Evolutionary conservation across 2,888 invertebrate genomes (phyloP), one percentile per base, ranked within the genome.

Genomic region (Salticus scenicus): DNA sequence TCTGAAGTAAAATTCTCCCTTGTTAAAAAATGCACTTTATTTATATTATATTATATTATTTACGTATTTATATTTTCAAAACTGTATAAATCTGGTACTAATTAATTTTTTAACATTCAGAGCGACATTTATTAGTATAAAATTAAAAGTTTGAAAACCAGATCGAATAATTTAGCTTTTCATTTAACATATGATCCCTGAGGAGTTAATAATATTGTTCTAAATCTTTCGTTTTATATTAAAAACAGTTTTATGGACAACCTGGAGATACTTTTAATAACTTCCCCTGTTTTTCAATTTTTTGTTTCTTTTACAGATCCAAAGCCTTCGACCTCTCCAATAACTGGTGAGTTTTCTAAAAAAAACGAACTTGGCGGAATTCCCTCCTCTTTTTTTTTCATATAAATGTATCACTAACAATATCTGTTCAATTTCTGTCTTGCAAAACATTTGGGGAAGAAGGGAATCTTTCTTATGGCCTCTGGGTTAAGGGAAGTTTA

Each of bases 221-320:
- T 24, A 57, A 7, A 14, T 47, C 37, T 57, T 24, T 24, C 57
- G 57, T 57, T 57, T 24, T 57, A 24, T 57, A 57, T 57, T 57
- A 20, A 7, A 47, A 4, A 24, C 57, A 17, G 4, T 10, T 17
- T 17, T 17, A n/a, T 14, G 2, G 47, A 47, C 12, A 57, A 24
- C 8, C 57, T 57, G 57, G 57, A 20, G 24, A 57, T 57, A 24
- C 41, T 5, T 63, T 64, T 28, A 42, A 41, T 71, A 75, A 41
- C 71, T 41, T 57, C 76, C 82, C 42, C 83, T 51, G 27, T 77
- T 84, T 77, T 83, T 82, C 74, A 63, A 47, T 81, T 69, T 78
- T 73, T n/a, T n/a, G n/a, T 77, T 74, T 37, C 41, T 85, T 70
- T 85, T 85, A 57, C 84, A 85, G 84, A 85, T 85, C 70, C 84